Evolutionary conservation across 2,113 vertebrate species (phyloP), one percentile per base, ranked within the genome.

Genomic region (Sebastes schlegelii): DNA sequence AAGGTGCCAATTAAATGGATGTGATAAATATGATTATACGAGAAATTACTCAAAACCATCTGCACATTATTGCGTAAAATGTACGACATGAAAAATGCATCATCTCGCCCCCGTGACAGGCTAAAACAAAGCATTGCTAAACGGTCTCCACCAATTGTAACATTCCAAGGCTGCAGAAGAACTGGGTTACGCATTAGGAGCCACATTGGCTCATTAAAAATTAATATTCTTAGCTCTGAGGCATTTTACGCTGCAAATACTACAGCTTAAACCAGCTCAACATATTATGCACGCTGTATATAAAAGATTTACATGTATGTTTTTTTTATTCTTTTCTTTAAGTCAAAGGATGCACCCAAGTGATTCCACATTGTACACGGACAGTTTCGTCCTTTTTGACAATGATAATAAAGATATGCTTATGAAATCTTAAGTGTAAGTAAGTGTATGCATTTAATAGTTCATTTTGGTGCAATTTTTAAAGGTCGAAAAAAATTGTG

Each of bases 21-120:
- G 34, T 34, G 34, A 34, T 34, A 34, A 34, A 23, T 8, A 57
- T 11, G n/a, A 69, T 62, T 17, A 40, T 3, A 10, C 0, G 1
- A 17, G 43, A 6, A 21, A 51, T 57, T 19, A 64, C 17, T 74
- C n/a, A 42, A n/a, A 57, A 55, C 42, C 63, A 77, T 21, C 73
- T 81, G 54, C 16, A 48, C 8, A 34, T 42, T 14, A 23, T 57
- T 73, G 14, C 3, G 1, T 52, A 11, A 74, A 66, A 73, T 70
- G 55, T 16, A 17, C 34, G 4, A 54, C 17, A 14, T 62, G 12
- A 58, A 9, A 64, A 66, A 17, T 49, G 42, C 2, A 42, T 76
- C 40, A 57, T 11, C n/a, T 67, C 48, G 2, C n/a, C 43, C 4
- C 0, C 13, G 40, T 72, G 60, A 78, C 23, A 40, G 9, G 62